Conservation (phyloP, 2,113 vertebrate species). For the Prolemur simus region DNA sequence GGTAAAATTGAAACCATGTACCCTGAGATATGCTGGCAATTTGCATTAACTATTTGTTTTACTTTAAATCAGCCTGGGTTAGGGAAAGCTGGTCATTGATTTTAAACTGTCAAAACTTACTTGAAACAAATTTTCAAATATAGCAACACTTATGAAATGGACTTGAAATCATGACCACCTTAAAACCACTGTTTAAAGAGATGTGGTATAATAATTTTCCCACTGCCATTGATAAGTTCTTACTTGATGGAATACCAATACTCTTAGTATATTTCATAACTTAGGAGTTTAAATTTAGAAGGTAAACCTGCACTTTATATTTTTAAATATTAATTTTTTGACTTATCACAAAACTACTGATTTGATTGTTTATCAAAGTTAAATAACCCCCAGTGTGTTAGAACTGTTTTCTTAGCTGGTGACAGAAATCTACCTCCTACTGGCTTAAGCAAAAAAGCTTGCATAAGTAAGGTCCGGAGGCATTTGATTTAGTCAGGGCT, state of each 20-base stretch:
- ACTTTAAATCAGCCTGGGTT: conserved; percentile 3
- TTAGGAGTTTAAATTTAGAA: background rate
- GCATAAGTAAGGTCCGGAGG: background rate
- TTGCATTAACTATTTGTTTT: background rate
- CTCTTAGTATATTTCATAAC: background rate
- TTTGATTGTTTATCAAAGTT: background rate
- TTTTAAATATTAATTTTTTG: background rate
- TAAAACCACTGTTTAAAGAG: background rate
- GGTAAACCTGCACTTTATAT: background rate
- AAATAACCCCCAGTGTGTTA: background rate
- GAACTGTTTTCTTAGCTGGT: background rate
- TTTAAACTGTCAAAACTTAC: background rate
- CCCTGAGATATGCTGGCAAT: background rate
- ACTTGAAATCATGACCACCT: background rate
- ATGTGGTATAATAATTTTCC: background rate
- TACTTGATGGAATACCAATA: background rate
- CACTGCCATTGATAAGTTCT: background rate
- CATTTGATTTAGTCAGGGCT: background rate
- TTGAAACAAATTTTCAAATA: background rate
- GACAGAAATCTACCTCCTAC: background rate
- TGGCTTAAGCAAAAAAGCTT: background rate
- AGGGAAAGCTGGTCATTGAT: background rate
- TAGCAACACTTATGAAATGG: background rate
- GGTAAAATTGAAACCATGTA: background rate
- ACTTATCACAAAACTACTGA: background rate